Base-by-base conservation (phyloP, 2,113 vertebrate genomes). In the Lasiurus borealis region DNA sequence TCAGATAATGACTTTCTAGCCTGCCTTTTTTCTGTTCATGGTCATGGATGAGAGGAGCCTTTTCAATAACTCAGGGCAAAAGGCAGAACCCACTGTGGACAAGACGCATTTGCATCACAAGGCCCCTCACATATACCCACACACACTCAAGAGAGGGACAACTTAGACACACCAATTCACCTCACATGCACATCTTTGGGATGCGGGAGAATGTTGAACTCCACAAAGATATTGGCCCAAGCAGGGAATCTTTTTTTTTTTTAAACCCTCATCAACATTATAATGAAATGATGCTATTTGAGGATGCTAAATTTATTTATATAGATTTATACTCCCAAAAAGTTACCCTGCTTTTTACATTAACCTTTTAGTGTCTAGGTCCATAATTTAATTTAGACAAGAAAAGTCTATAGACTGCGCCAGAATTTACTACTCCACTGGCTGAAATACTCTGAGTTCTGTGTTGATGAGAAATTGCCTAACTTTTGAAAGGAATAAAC, bases 301-400 rank as follows among this genome's bases (percentile, higher is more conserved):
- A 82, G 80, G 36, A 82, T 46, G 36, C 40, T 44, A 59, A 44
- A 73, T 29, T 94, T 27, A n/a, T 25, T 80, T 57, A 48, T 50
- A 48, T 75, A 15, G 36, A 62, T 71, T 88, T 82, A 40, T 90
- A 82, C 11, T n/a, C 46, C 50, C 82, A 29, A 71, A 88, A 40
- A 31, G 4, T 75, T 68, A n/a, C 15, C 18, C 5, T 50, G 12
- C 78, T 91, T 83, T 83, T 78, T 66, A 64, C 48, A 54, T 52
- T 84, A 95, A 50, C 25, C 76, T 73, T 85, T 92, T 25, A 77
- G n/a, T 31, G 44, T 93, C 62, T 72, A 85, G 66, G 29, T 68
- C 4, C 31, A 1, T 92, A 29, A 71, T 5, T 92, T 88, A 93
- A 88, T 73, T 93, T 71, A 91, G 44, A 77, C 9, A 78, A 83